Evolutionary conservation across 2,888 invertebrate genomes (phyloP).

Genomic region (Mesochorus sp.): DNA sequence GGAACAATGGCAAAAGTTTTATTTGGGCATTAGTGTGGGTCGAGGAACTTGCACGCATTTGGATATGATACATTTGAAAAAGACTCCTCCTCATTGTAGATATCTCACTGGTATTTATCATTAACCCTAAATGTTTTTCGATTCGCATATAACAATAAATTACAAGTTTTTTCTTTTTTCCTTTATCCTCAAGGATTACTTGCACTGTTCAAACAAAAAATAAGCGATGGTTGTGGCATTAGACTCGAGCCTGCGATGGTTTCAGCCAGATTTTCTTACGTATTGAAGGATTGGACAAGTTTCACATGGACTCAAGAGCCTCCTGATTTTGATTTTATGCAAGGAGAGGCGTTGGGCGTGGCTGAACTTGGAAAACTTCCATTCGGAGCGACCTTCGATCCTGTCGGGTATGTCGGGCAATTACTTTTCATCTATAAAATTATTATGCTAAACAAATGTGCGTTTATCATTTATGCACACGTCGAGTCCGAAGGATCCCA

Average conservation of each 20-base stretch:
- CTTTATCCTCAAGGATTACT: slow-evolving; percentile 84
- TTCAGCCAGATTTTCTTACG: slow-evolving; percentile 90
- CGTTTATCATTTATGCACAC: too few relatives aligned
- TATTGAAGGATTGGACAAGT: slow-evolving; percentile 85
- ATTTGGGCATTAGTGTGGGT: slow-evolving; percentile 91
- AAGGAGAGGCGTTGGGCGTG: slow-evolving; percentile 84
- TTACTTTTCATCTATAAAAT: background rate
- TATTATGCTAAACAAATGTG: too few relatives aligned
- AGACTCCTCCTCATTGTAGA: slow-evolving; percentile 90
- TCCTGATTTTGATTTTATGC: slow-evolving; percentile 84
- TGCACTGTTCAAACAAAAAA: slow-evolving; percentile 94
- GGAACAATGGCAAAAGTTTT: slow-evolving; percentile 91
- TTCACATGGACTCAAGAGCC: slow-evolving; percentile 86
- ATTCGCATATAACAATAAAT: too few relatives aligned
- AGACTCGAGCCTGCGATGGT: slow-evolving; percentile 87
- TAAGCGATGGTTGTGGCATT: slow-evolving; percentile 82
- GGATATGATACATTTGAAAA: slow-evolving; percentile 93
- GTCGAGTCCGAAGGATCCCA: too few relatives aligned
- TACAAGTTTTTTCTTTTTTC: background rate
- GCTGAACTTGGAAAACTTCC: slow-evolving; percentile 86
- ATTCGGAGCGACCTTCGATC: slow-evolving; percentile 93
- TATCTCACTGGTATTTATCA: slow-evolving; percentile 87
- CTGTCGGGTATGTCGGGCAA: slow-evolving; percentile 85
- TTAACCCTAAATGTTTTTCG: background rate
- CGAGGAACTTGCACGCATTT: slow-evolving; percentile 91